Evolutionary conservation across 2,888 invertebrate genomes (phyloP).

Genomic region (Unio delphinus): DNA sequence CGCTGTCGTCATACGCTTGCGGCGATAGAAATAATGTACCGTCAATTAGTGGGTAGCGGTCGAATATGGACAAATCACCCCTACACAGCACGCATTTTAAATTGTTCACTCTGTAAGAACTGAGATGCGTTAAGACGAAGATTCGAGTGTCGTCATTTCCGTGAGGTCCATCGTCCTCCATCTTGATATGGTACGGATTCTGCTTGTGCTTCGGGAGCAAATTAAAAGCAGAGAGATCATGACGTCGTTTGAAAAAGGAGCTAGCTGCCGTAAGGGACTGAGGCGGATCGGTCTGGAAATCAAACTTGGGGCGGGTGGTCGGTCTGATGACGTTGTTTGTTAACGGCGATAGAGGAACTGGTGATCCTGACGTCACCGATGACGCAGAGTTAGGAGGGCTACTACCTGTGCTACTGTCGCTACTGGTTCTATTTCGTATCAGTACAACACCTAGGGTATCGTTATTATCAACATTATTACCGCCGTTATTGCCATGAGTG

Average conservation of each 20-base stretch:
- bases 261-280: conserved; percentile 48
- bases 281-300: conserved; percentile 20
- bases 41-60: conserved; percentile 96
- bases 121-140: conserved; percentile 94
- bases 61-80: conserved; percentile 91
- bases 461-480: conserved; percentile 22
- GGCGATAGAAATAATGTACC: conserved; percentile 98
- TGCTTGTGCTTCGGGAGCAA: conserved; percentile 92
- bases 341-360: conserved; percentile 47
- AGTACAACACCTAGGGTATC: conserved; percentile 14
- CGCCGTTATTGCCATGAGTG: conserved; percentile 74
- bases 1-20: conserved; percentile 84
- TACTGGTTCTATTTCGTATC: conserved; percentile 57
- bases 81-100: conserved; percentile 86
- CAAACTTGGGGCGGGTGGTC: conserved; percentile 28
- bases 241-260: conserved; percentile 88
- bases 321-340: conserved; percentile 26
- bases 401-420: conserved; percentile 71
- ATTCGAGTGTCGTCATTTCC: conserved; percentile 98
- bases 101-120: conserved; percentile 90
- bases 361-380: conserved; percentile 41
- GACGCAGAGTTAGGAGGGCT: conserved; percentile 67
- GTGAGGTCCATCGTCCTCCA: conserved; percentile 98
- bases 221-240: conserved; percentile 87
- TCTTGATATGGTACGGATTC: conserved; percentile 99